Base-by-base conservation (phyloP, 2,797 vertebrate genomes). In the Fratercula arctica region DNA sequence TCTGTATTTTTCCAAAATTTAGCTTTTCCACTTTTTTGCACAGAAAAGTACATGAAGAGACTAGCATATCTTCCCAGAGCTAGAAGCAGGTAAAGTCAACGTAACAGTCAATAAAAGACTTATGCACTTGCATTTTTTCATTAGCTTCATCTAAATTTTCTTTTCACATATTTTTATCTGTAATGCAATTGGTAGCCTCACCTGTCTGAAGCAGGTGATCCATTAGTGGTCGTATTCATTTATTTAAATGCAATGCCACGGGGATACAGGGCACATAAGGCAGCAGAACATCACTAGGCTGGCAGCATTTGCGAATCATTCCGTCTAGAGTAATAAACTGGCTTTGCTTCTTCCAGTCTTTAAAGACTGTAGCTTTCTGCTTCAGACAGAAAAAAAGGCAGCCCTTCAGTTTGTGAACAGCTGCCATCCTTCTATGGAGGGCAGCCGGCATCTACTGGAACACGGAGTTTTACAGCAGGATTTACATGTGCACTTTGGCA, bases 171-270 rank as follows among this genome's bases (percentile, higher is more conserved):
- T 88, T 87, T 94, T 91, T 59, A 28, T 76, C 67, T 48, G 25
- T 24, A 70, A 63, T 56, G 72, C 28, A 64, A 26, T 61, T 91
- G 16, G 16, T 67, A 90, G 14, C 31, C n/a, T 85, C 56, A 90
- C 56, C 84, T 93, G 23, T 39, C 25, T 89, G 70, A 96, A 92
- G 45, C 28, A 90, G 48, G 19, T 24, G 11, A 66, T n/a, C 25
- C 57, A 75, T 91, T 95, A 31, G 80, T 23, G 3, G 31, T 33
- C 91, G 17, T 63, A 92, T 94, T 89, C 13, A 68, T 96, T 95
- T 77, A 90, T 89, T 88, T 87, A 85, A 95, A 56, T 93, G 11
- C 13, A 75, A 73, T 89, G 41, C 35, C 28, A 81, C 73, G 41
- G n/a, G 48, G 72, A 89, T 73, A 7, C 29, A 87, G 23, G 89